Evolutionary conservation across 2,888 invertebrate genomes (phyloP).

Genomic region (Omphaloscelis lunosa): DNA sequence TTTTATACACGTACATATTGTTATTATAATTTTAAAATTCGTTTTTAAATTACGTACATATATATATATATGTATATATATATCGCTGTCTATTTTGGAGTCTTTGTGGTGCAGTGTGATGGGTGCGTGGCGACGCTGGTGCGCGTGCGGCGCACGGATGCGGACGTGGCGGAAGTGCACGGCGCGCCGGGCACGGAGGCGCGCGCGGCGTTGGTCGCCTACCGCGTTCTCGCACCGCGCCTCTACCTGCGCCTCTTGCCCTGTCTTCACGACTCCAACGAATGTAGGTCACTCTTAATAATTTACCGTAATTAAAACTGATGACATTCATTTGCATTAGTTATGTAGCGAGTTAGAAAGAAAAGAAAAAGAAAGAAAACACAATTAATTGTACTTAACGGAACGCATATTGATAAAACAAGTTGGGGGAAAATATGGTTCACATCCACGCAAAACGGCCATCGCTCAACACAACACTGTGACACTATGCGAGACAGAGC

Average conservation of each 20-base stretch:
- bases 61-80: too few relatives aligned
- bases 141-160: conserved; percentile 63
- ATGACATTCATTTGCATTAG: not conserved
- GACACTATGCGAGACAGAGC: too few relatives aligned
- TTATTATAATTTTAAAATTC: not conserved
- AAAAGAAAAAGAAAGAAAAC: not conserved
- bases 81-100: not conserved
- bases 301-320: too few relatives aligned
- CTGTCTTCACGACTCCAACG: conserved; percentile 55
- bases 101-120: conserved; percentile 70
- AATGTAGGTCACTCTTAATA: conserved; percentile 20
- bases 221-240: conserved; percentile 81
- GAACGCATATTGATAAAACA: too few relatives aligned
- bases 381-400: too few relatives aligned
- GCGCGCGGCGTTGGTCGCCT: conserved; percentile 75
- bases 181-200: conserved; percentile 63
- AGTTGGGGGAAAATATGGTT: too few relatives aligned
- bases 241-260: conserved; percentile 73
- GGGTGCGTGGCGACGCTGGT: conserved; percentile 79
- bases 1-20: not conserved
- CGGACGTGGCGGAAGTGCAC: conserved; percentile 56
- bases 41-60: not conserved
- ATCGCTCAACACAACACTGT: too few relatives aligned
- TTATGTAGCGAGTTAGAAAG: not conserved
- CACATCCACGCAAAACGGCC: too few relatives aligned